Percentiles rank a stretch among this genome's conserved stretches.
Evolutionary conservation across 30 jellyfish, hydroid and myxozoan species (phyloP).

Genomic region (Catostylus mosaicus): DNA sequence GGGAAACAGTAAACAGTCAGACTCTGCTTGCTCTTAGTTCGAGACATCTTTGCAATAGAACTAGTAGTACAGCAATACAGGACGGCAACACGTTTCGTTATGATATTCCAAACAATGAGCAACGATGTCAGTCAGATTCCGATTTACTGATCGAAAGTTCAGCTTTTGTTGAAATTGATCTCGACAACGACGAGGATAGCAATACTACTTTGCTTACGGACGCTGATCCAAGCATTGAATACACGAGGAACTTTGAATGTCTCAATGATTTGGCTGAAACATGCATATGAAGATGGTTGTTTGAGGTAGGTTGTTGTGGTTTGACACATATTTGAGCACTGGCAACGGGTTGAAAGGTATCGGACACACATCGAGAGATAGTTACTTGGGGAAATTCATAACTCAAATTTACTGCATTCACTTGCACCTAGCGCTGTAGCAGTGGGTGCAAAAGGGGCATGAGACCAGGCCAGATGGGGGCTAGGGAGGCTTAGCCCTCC

Average conservation of each 20-base stretch:
- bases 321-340: too few relatives aligned
- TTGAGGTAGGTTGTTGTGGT: background rate
- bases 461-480: too few relatives aligned
- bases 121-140: background rate
- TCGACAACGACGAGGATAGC: constrained; percentile 24
- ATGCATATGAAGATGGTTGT: constrained; percentile 2
- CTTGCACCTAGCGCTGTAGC: too few relatives aligned
- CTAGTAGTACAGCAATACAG: background rate
- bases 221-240: background rate
- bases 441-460: too few relatives aligned
- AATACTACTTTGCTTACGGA: background rate
- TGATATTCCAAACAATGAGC: background rate
- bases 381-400: too few relatives aligned
- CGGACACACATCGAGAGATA: too few relatives aligned
- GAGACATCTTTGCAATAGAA: constrained; percentile 15
- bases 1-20: constrained; percentile 8
- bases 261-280: constrained; percentile 46
- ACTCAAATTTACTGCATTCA: too few relatives aligned
- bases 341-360: too few relatives aligned
- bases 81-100: background rate
- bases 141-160: constrained; percentile 16
- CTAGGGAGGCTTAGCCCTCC: too few relatives aligned
- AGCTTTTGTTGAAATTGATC: constrained; percentile 53
- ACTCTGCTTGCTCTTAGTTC: background rate
- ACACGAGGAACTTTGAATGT: constrained; percentile 12